Base-by-base conservation (phyloP, 1,140 invertebrate species). In the Pachyrhynchus sulphureomaculatus region DNA sequence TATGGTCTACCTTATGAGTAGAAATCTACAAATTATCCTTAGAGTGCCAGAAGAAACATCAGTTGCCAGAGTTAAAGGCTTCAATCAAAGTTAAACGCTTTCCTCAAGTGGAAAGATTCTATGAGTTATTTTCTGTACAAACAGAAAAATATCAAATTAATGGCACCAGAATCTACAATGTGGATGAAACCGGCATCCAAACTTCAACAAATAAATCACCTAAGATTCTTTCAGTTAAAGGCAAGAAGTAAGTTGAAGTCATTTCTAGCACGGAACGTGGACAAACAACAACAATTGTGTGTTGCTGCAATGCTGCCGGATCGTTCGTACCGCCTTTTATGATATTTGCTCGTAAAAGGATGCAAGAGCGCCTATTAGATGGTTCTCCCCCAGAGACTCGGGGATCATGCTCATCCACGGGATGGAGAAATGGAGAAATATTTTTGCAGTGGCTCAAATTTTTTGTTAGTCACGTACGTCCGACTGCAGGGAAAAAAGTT, bases 131-230 rank as follows among this genome's bases (percentile, higher is more conserved):
- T 8, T 3, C 3, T 4, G 24, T 8, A 3, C 3, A 3, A 4
- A 21, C 29, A 23, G 29, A 52, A 41, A 65, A 64, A 49, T 58
- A 68, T 52, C 64, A 68, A 5, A 66, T 72, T 45, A 39, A 41
- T 32, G 12, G 65, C 17, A 42, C 20, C 15, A 61, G 62, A 39
- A 71, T 76, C 34, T 61, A 61, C 21, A 61, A 61, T 37, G 26
- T 53, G 32, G 58, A 61, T 24, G 42, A 61, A n/a, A 61, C 39
- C 10, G 36, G 37, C 23, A 4, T 56, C 0, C 10, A 15, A 5
- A 57, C 47, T 37, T 70, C 78, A 4, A 76, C 75, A 64, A 75
- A 74, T 48, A 79, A 75, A 59, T 44, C 75, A 13, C 74, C 76
- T 1, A 54, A 62, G 33, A 45, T 77, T 10, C 60, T 76, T 20